Conservation (phyloP, 2,888 invertebrate genomes). For the Drosophila tripunctata region DNA sequence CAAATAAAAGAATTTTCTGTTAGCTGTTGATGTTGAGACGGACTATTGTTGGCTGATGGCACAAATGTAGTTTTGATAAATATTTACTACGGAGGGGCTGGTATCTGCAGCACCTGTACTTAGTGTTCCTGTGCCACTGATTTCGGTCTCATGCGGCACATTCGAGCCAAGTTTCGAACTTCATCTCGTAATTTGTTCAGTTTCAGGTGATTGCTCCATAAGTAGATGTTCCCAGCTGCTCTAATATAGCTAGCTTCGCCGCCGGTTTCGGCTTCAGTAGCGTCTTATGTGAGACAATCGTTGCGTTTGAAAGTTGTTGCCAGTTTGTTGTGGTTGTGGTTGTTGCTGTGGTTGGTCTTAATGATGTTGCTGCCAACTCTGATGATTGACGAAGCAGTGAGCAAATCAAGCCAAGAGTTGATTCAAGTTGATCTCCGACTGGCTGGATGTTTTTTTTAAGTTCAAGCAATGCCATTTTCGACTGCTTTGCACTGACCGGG, state of each 20-base stretch:
- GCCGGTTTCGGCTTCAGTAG: conserved; percentile 83
- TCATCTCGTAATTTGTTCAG: conserved; percentile 26
- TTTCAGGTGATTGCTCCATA: conserved; percentile 69
- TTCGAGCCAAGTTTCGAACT: background rate
- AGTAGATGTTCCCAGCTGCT: conserved; percentile 85
- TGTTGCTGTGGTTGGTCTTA: background rate
- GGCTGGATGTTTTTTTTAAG: conserved; percentile 88
- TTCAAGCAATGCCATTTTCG: conserved; percentile 91
- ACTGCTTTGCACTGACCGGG: conserved; percentile 91
- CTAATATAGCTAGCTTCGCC: conserved; percentile 84
- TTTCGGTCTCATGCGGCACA: conserved; percentile 45
- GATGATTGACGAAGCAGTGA: background rate
- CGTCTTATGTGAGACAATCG: conserved; percentile 58
- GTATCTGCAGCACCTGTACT: conserved; percentile 31
- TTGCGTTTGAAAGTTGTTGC: conserved; percentile 3
- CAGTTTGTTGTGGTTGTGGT: too few relatives aligned
- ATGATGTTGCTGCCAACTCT: background rate
- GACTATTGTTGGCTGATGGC: conserved; percentile 56
- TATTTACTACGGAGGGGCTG: conserved; percentile 10
- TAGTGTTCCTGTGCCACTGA: conserved; percentile 33
- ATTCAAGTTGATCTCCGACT: conserved; percentile 23
- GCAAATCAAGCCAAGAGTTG: background rate
- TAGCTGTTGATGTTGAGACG: conserved; percentile 7
- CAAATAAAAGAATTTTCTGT: conserved; percentile 39
- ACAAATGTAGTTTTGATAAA: conserved; percentile 64